Conservation (phyloP, 1,140 invertebrate species). For the Gryllus bimaculatus region DNA sequence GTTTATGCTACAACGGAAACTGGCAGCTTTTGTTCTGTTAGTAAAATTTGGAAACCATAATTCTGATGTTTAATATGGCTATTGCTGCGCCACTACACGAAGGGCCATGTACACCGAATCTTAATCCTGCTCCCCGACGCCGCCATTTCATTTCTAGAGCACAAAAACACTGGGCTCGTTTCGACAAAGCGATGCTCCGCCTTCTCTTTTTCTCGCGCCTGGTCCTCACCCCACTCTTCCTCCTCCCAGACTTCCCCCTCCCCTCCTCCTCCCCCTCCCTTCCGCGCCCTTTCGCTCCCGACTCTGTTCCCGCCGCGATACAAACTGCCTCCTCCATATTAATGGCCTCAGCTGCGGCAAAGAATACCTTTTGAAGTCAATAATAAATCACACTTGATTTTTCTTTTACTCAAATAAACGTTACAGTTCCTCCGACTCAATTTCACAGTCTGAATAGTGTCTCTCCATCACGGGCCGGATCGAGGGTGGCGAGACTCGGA, state of each 20-base stretch:
- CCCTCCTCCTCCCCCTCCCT: too few species aligned
- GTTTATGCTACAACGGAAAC: too few species aligned
- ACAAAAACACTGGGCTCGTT: not conserved
- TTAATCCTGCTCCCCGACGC: too few species aligned
- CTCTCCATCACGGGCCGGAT: not conserved
- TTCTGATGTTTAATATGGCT: too few species aligned
- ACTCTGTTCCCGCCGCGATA: not conserved
- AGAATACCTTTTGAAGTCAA: not conserved
- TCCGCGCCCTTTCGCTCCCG: not conserved
- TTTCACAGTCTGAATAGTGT: conserved; percentile 1
- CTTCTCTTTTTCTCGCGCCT: not conserved
- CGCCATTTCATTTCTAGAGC: too few species aligned
- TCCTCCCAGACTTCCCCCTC: not conserved
- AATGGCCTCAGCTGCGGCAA: not conserved
- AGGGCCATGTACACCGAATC: too few species aligned
- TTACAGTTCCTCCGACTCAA: not conserved
- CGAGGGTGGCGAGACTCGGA: too few species aligned
- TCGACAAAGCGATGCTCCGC: not conserved
- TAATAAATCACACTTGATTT: conserved; percentile 2
- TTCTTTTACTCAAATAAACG: not conserved
- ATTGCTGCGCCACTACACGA: too few species aligned
- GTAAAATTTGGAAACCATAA: too few species aligned
- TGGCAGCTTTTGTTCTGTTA: too few species aligned
- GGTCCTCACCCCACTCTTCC: not conserved
- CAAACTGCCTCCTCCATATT: not conserved